Percentiles rank a stretch among this genome's conserved stretches.
phyloP scores from a whole-genome alignment of 2,888 invertebrate species.

The Meta bourneti region DNA sequence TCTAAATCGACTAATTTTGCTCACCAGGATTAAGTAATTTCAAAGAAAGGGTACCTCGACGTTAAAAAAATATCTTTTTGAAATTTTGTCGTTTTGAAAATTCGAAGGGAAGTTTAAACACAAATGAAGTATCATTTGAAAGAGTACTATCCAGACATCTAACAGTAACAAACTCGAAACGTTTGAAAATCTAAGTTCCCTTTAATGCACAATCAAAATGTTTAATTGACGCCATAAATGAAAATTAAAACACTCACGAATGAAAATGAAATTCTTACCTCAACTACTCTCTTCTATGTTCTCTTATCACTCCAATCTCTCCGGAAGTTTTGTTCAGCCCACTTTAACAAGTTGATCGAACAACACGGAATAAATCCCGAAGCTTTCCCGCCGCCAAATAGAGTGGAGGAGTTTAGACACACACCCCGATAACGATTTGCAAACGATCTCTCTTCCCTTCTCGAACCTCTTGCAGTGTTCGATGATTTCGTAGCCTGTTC shows the following conservation, averaged over 20 bases:
- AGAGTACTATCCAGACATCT: no score
- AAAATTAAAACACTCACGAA: background rate
- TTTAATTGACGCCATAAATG: background rate
- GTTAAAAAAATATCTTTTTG: no score
- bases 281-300: background rate
- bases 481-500: no score
- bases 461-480: background rate
- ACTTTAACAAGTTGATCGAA: background rate
- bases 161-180: background rate
- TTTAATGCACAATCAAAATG: background rate
- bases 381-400: background rate
- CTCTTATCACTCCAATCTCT: background rate
- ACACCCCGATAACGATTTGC: constrained; percentile 9
- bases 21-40: no score
- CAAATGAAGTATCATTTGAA: no score
- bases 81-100: no score
- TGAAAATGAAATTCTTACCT: background rate
- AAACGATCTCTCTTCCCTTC: background rate
- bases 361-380: background rate
- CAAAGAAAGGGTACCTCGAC: no score
- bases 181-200: background rate
- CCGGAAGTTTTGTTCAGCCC: background rate
- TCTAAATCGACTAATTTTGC: no score
- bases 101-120: no score
- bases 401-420: background rate